Percentiles rank a stretch among this genome's conserved stretches.
Evolutionary conservation across 1,140 invertebrate genomes (phyloP).

Genomic region (Copidosoma floridanum): DNA sequence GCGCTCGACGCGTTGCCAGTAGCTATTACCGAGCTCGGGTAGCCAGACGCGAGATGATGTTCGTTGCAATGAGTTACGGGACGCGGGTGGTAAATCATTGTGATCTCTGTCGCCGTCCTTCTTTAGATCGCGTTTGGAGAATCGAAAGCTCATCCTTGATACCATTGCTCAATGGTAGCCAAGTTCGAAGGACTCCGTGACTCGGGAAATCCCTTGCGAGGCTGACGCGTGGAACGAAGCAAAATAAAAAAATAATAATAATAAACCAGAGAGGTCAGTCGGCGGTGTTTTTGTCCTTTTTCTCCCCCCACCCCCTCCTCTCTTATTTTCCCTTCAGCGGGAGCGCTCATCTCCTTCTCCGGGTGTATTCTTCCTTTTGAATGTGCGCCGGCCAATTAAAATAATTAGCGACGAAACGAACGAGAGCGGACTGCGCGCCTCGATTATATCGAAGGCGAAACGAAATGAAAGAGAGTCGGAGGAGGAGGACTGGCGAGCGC

Average conservation of each 20-base stretch:
- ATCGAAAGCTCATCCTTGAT: too few relatives aligned
- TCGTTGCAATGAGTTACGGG: too few relatives aligned
- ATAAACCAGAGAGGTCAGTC: constrained; percentile 27
- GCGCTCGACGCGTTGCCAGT: background rate
- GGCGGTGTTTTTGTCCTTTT: constrained; percentile 25
- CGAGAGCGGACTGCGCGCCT: constrained; percentile 39
- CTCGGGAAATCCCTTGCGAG: too few relatives aligned
- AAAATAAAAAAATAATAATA: background rate
- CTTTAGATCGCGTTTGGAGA: too few relatives aligned
- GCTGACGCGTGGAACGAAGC: too few relatives aligned
- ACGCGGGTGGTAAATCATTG: too few relatives aligned
- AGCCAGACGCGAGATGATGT: too few relatives aligned
- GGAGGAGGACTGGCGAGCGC: background rate
- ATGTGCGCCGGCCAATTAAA: constrained; percentile 53
- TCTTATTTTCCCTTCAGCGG: background rate
- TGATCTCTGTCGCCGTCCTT: too few relatives aligned
- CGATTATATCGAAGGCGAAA: constrained; percentile 36
- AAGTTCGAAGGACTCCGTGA: too few relatives aligned
- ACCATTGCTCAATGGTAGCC: too few relatives aligned
- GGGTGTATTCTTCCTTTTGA: constrained; percentile 43
- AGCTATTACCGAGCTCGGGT: too few relatives aligned
- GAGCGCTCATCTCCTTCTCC: constrained; percentile 7
- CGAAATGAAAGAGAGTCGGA: constrained; percentile 30
- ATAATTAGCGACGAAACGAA: constrained; percentile 53
- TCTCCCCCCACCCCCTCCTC: background rate